Evolutionary conservation across 2,113 vertebrate species (phyloP).

Genomic region (Dipodomys merriami): DNA sequence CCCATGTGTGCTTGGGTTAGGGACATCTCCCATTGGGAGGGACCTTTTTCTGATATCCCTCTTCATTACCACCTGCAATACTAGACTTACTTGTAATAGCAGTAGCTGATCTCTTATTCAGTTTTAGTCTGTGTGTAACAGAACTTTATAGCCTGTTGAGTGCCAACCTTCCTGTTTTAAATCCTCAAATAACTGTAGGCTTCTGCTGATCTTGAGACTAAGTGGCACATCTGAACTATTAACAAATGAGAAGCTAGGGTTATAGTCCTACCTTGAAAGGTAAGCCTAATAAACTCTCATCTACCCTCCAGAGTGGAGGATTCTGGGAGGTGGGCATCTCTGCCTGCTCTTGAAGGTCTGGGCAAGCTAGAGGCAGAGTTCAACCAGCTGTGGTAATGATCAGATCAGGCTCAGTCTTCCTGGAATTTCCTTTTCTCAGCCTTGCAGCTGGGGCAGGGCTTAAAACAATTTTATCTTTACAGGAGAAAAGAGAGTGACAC

Average conservation of each 20-base stretch:
- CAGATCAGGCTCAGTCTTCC: neutral
- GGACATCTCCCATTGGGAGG: neutral
- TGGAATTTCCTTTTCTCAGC: neutral
- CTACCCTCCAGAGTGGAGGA: neutral
- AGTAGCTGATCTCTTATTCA: conserved; percentile 7
- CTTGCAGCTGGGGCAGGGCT: neutral
- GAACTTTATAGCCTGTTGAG: neutral
- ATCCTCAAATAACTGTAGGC: neutral
- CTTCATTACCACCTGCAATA: neutral
- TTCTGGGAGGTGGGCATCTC: neutral
- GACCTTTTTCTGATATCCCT: neutral
- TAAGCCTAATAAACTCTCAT: neutral
- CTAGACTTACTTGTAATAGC: neutral
- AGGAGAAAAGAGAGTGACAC: neutral
- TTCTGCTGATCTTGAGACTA: neutral
- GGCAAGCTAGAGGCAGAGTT: neutral
- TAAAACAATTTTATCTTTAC: conserved; percentile 4
- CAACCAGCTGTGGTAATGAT: neutral
- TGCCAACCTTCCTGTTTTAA: neutral
- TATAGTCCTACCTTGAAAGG: neutral
- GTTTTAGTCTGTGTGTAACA: neutral
- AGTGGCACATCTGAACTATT: neutral
- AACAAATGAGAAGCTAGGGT: neutral
- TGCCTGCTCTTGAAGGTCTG: neutral
- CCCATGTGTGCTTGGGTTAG: too few relatives aligned